Base-by-base conservation (phyloP, 2,888 invertebrate species). In the Eupelmus urozonus region DNA sequence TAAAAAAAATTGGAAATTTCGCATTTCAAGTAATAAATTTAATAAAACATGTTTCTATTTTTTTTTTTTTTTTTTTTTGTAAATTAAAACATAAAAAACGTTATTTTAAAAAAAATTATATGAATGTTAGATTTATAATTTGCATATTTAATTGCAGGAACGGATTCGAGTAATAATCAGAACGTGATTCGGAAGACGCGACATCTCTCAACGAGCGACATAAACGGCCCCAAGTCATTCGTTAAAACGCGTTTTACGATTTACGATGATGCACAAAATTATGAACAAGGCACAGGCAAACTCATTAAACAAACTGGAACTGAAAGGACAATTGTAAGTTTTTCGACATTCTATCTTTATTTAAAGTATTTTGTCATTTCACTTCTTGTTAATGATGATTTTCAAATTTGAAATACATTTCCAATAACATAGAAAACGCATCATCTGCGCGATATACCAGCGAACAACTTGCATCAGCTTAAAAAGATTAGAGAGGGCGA, bases 251-350 rank as follows among this genome's bases (percentile, higher is more conserved):
- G 57, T 0, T 76, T 76, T 49, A 9, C 49, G 9, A 57, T 76
- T 13, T 76, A 65, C 49, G 49, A 57, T n/a, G 76, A 70, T 40
- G n/a, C n/a, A 16, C 25, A 66, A 25, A 25, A 18, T 40, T n/a
- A n/a, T n/a, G n/a, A n/a, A n/a, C n/a, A n/a, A 34, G 34, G 34
- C 34, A 34, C 34, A 16, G 13, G 4, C 45, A 13, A 45, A 16
- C 45, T 9, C 13, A 9, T 13, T 45, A 45, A 45, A 16, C 13
- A 7, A 16, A 7, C 2, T 45, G 13, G 16, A 45, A 13, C 2
- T 16, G 13, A 45, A 45, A 7, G 13, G 16, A 2, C 45, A 2
- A 16, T 2, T 2, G 45, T 45, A 45, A 16, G 34, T 34, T n/a
- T n/a, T n/a, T n/a, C n/a, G n/a, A n/a, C n/a, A n/a, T n/a, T n/a